These are phyloP conservation scores for Tangara arthus DNA, from an alignment of 2,797 vertebrate genomes.

Conservation along the genomic window DNA sequence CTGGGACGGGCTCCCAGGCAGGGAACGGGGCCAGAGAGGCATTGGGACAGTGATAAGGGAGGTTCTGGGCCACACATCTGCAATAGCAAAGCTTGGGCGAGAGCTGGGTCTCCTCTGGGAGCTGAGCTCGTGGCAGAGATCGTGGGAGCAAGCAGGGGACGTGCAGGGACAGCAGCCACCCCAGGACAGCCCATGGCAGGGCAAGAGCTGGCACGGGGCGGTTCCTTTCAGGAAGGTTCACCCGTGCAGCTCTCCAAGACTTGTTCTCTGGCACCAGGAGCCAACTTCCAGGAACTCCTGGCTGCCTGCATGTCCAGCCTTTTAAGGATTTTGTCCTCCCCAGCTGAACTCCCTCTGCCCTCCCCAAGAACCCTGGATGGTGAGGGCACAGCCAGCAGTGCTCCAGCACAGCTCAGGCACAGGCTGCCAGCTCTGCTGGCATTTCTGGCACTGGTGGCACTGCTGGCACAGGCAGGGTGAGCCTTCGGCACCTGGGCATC, in stretches of 20 bases:
- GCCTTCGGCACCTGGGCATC: background rate
- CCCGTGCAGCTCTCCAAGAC: background rate
- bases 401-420: background rate
- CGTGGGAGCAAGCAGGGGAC: rapidly evolving
- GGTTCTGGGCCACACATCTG: background rate
- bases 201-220: background rate
- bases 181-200: background rate
- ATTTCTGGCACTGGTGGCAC: background rate
- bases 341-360: background rate
- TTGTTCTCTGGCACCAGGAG: background rate
- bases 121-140: background rate
- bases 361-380: rapidly evolving
- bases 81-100: background rate
- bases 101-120: background rate
- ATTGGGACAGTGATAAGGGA: rapidly evolving
- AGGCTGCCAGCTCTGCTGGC: background rate
- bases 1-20: background rate
- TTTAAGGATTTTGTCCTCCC: constrained; percentile 10
- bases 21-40: background rate
- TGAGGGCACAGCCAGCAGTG: rapidly evolving
- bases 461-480: background rate
- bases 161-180: background rate
- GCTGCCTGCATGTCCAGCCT: background rate
- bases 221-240: constrained; percentile 31
- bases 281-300: constrained; percentile 55